Evolutionary conservation across 1,140 invertebrate species (phyloP).

Genomic region (Portunus trituberculatus): DNA sequence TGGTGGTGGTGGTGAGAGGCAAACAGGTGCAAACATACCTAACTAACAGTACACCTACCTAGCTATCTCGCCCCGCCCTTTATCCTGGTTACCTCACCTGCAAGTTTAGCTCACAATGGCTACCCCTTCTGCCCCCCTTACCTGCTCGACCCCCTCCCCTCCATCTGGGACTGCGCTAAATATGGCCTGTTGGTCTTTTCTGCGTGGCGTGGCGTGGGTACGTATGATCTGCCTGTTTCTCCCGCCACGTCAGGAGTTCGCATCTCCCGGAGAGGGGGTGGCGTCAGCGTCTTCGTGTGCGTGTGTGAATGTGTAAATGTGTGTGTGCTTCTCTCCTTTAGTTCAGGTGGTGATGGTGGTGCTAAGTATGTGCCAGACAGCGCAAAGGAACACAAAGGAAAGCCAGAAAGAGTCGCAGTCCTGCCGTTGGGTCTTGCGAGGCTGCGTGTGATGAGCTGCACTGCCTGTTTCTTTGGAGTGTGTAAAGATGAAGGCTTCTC

Average conservation of each 20-base stretch:
- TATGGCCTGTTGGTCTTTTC: conserved; percentile 38
- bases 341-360: no score
- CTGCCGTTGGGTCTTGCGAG: no score
- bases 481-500: no score
- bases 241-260: background rate
- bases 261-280: background rate
- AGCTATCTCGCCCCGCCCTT: conserved; percentile 1
- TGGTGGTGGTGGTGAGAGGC: background rate
- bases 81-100: conserved; percentile 37
- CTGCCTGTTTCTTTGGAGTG: no score
- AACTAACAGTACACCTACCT: background rate
- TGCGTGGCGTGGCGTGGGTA: conserved; percentile 13
- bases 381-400: no score
- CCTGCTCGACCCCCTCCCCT: background rate
- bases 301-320: no score
- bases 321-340: background rate
- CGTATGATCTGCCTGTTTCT: background rate
- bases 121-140: background rate
- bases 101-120: conserved; percentile 40
- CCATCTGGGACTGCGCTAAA: conserved; percentile 17
- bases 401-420: no score
- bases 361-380: no score
- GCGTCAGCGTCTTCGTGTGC: background rate
- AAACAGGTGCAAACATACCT: background rate
- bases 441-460: no score